phyloP scores from a whole-genome alignment of 1,140 invertebrate genomes.

The Rhyzopertha dominica region DNA sequence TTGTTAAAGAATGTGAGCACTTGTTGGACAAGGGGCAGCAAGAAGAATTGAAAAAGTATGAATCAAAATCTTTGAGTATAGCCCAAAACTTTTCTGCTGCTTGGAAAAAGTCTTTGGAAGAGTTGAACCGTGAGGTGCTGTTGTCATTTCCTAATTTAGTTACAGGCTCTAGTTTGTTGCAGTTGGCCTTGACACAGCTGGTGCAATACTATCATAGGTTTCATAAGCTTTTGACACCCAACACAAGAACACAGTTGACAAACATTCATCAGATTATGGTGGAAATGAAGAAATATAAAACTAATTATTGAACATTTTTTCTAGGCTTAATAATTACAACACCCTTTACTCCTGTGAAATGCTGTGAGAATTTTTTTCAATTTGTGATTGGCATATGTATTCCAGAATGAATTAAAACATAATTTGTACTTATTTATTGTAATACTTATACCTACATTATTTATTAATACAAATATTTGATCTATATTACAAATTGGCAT shows the following conservation, averaged over 20 bases:
- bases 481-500: slow-evolving; percentile 1
- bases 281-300: slow-evolving; percentile 99
- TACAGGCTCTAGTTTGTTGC: slow-evolving; percentile 87
- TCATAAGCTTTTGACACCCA: slow-evolving; percentile 89
- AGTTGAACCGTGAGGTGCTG: slow-evolving; percentile 91
- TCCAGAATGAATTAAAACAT: neutral
- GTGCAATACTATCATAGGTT: slow-evolving; percentile 98
- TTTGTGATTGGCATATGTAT: too few species aligned
- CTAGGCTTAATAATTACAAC: neutral
- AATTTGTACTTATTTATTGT: slow-evolving; percentile 3
- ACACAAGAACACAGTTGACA: slow-evolving; percentile 83
- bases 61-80: slow-evolving; percentile 74
- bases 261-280: slow-evolving; percentile 99
- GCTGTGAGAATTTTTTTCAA: too few species aligned
- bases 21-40: slow-evolving; percentile 75
- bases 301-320: slow-evolving; percentile 60
- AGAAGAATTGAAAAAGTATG: slow-evolving; percentile 74
- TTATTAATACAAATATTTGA: neutral
- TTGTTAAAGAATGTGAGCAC: slow-evolving; percentile 93
- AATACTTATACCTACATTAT: slow-evolving; percentile 3
- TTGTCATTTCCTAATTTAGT: slow-evolving; percentile 94
- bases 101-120: slow-evolving; percentile 94
- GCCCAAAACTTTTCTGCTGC: slow-evolving; percentile 84
- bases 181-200: slow-evolving; percentile 90
- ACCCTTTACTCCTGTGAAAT: too few species aligned